These are phyloP conservation scores for Tigriopus californicus DNA, from an alignment of 2,888 invertebrate genomes.

Conservation along the genomic window DNA sequence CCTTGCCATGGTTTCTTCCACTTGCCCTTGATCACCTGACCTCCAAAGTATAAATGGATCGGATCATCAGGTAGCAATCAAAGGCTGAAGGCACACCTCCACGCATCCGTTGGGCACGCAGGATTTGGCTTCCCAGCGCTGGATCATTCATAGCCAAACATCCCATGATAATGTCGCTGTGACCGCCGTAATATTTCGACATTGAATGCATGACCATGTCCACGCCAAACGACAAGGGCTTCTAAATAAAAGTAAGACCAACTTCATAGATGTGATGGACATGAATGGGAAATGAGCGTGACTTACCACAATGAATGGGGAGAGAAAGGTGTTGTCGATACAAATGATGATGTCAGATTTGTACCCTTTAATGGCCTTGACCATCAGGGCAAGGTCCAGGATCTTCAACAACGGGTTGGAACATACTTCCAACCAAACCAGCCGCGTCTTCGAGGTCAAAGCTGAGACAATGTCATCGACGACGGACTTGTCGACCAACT, in stretches of 20 bases:
- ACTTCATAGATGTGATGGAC: no score
- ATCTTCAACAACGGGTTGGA: background rate
- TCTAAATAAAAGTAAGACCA: background rate
- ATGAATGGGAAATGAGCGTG: background rate
- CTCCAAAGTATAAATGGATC: background rate
- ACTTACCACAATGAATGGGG: background rate
- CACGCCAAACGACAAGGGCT: background rate
- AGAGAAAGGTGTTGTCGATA: conserved; percentile 2
- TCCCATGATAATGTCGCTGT: background rate
- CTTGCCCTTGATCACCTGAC: no score
- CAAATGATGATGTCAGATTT: background rate
- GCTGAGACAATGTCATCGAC: no score
- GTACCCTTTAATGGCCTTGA: background rate
- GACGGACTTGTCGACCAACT: no score
- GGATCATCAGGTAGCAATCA: background rate
- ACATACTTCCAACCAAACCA: conserved; percentile 1
- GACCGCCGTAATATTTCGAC: background rate
- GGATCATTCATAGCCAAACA: background rate
- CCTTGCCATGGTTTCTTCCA: no score
- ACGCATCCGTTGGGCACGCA: background rate
- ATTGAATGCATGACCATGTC: background rate
- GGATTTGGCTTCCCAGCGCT: background rate
- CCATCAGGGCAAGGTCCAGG: background rate
- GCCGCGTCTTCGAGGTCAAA: background rate
- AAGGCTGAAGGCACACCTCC: background rate